phyloP scores from a whole-genome alignment of 2,888 invertebrate genomes.

The Nemotelus pantherinus region DNA sequence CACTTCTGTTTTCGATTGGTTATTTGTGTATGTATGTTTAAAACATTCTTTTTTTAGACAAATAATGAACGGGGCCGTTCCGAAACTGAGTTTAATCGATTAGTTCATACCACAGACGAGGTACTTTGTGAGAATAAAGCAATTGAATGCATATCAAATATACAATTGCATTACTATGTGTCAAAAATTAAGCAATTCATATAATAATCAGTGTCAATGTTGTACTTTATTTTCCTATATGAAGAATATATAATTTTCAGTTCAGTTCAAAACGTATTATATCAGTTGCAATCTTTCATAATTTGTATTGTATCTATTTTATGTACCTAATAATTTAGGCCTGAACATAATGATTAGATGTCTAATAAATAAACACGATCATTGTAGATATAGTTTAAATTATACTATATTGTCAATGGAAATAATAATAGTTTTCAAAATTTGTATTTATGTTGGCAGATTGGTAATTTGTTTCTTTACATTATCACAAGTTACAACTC shows the following conservation, averaged over 20 bases:
- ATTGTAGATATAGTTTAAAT: conserved; percentile 29
- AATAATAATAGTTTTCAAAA: neutral
- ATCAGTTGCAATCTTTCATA: conserved; percentile 8
- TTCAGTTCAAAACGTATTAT: neutral
- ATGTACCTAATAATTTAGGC: neutral
- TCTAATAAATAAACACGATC: neutral
- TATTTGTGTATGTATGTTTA: conserved; percentile 52
- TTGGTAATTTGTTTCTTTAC: conserved; percentile 6
- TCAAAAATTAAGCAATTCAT: neutral
- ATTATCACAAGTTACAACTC: neutral
- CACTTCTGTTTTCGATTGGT: conserved; percentile 16
- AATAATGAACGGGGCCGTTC: conserved; percentile 66
- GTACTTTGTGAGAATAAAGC: conserved; percentile 63
- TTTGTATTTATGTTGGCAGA: conserved; percentile 7
- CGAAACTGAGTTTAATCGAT: conserved; percentile 64
- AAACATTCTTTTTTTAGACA: conserved; percentile 59
- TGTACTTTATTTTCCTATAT: conserved; percentile 2
- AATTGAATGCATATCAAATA: conserved; percentile 53
- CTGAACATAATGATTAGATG: neutral
- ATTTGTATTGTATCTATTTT: neutral
- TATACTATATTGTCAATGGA: conserved; percentile 18
- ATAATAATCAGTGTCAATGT: conserved; percentile 18
- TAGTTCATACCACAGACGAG: conserved; percentile 67
- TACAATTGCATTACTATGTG: conserved; percentile 20
- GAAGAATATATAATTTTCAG: neutral